Evolutionary conservation across 2,113 vertebrate species (phyloP).

Genomic region (Cygnus buccinator): DNA sequence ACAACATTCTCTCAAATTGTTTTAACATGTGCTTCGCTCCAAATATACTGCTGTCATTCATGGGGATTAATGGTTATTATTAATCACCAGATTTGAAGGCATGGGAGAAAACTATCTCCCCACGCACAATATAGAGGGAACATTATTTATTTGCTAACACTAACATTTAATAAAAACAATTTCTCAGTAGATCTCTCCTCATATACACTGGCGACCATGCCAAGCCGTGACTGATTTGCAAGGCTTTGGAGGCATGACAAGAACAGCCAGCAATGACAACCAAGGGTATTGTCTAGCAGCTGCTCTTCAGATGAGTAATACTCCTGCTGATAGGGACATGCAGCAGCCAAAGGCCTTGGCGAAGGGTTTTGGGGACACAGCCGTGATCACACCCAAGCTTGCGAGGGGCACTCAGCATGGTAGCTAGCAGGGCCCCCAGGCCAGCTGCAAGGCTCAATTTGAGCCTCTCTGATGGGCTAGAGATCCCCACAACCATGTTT

Average conservation of each 20-base stretch:
- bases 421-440: not conserved
- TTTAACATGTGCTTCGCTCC: conserved; percentile 45
- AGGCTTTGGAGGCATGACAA: conserved; percentile 6
- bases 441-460: not conserved
- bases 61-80: conserved; percentile 31
- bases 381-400: not conserved
- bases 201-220: not conserved
- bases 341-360: not conserved
- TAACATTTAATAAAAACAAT: conserved; percentile 52
- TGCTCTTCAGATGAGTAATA: not conserved
- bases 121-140: not conserved
- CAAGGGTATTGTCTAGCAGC: conserved; percentile 6
- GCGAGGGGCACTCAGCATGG: not conserved
- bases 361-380: not conserved
- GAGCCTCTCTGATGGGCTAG: rapidly evolving
- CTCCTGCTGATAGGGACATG: not conserved
- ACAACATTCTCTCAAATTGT: conserved; percentile 55
- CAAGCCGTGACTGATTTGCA: conserved; percentile 25
- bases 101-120: not conserved
- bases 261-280: conserved; percentile 32
- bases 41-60: conserved; percentile 58
- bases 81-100: conserved; percentile 46
- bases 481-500: not conserved
- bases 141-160: conserved; percentile 48
- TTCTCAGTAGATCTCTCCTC: conserved; percentile 47